Evolutionary conservation across 2,888 invertebrate genomes (phyloP), one percentile per base, ranked within the genome.

Genomic region (Chironomus riparius): DNA sequence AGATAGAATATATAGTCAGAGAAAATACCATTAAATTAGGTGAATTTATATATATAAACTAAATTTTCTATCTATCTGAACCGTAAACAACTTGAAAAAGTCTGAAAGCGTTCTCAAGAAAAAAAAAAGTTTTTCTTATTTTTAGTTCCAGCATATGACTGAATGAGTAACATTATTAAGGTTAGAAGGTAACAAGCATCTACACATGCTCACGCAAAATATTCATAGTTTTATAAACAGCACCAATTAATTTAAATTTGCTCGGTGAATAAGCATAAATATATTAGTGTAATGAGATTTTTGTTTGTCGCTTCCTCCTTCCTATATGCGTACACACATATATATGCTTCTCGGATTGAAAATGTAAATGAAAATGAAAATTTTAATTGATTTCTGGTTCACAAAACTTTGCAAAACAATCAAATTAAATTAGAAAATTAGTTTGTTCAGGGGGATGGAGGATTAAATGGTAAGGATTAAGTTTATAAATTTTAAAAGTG

Each of bases 11-110:
- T 28, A 28, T 28, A 28, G 38, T 10, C 38, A 38, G 38, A 38
- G 38, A 38, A 28, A 13, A 47, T 47, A 68, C 28, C 48, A 68
- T 74, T 74, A 74, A 74, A 74, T 68, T 74, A 74, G 68, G 74
- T 74, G 68, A 65, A 74, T 68, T 73, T 73, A 73, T 62, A 71
- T 12, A 71, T 56, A 50, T 18, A n/a, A 56, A 13, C 65, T 65
- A 21, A 65, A 65, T 65, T 38, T 12, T 24, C 21, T 65, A 56
- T 56, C n/a, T 56, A 18, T 56, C 56, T 56, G 4, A 15, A 56
- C 56, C 15, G 56, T 56, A 56, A 65, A 65, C 65, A 65, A 65
- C 65, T 65, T 65, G 65, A 65, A 38, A 38, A 65, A 65, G 65
- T 65, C 65, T 65, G 65, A 21, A 65, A 65, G n/a, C 22, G 12